Evolutionary conservation across 2,113 vertebrate genomes (phyloP).

Genomic region (Trichechus manatus): DNA sequence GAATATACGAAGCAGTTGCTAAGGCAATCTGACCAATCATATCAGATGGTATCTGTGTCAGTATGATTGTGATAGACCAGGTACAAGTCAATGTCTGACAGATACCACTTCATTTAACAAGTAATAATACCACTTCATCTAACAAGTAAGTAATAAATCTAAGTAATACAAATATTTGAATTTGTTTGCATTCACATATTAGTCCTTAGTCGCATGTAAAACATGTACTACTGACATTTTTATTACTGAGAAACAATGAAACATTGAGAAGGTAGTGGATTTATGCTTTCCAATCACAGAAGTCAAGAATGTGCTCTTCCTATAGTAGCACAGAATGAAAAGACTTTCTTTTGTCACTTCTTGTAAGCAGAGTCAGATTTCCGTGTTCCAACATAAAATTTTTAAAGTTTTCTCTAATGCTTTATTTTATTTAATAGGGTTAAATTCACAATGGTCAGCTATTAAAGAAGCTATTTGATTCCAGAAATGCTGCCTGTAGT

Average conservation of each 20-base stretch:
- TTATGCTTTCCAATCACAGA: background rate
- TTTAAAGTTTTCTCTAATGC: background rate
- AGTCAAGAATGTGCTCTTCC: background rate
- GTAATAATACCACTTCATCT: background rate
- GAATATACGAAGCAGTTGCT: background rate
- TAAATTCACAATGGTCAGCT: background rate
- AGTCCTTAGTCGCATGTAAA: background rate
- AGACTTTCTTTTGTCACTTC: background rate
- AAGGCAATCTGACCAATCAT: background rate
- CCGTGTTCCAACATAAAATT: background rate
- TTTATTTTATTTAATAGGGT: background rate
- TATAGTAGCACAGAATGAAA: background rate
- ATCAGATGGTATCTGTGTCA: background rate
- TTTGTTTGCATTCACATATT: background rate
- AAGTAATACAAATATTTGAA: background rate
- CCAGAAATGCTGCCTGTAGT: background rate
- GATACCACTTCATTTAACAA: background rate
- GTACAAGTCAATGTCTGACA: background rate
- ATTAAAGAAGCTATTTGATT: background rate
- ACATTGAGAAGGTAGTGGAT: background rate
- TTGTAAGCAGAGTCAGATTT: background rate
- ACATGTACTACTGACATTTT: background rate
- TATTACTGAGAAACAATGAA: conserved; percentile 24
- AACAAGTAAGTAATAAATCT: background rate
- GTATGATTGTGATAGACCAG: background rate